These are phyloP conservation scores for Crotalus horridus DNA, from an alignment of 2,113 vertebrate genomes.

Conservation along the genomic window DNA sequence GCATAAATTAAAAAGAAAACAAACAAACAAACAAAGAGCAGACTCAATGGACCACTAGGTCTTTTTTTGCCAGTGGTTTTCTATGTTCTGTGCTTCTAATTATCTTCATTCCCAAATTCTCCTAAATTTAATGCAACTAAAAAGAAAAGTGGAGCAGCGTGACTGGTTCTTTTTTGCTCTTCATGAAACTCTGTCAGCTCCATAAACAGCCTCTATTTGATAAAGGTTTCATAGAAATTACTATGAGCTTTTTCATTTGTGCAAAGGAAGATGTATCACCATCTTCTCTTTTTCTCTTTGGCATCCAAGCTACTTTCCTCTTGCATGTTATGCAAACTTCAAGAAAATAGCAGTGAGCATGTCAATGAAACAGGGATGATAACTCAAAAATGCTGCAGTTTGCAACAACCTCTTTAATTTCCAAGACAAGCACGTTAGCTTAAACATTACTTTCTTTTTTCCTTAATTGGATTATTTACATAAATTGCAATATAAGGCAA, in stretches of 20 bases:
- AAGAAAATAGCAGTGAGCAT: conserved; percentile 38
- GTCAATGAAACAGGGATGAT: conserved; percentile 31
- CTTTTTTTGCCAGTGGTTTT: neutral
- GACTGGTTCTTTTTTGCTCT: neutral
- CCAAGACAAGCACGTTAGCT: conserved; percentile 52
- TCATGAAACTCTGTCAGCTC: conserved; percentile 21
- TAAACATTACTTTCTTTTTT: conserved; percentile 50
- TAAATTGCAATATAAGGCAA: conserved; percentile 77
- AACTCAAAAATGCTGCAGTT: conserved; percentile 25
- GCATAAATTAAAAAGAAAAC: neutral
- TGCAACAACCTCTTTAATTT: conserved; percentile 46
- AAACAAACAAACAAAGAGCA: neutral
- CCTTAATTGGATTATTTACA: conserved; percentile 83
- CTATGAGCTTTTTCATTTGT: conserved; percentile 54
- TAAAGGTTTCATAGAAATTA: conserved; percentile 41
- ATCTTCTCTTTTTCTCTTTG: conserved; percentile 20
- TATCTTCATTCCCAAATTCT: conserved; percentile 18
- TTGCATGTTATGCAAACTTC: conserved; percentile 41
- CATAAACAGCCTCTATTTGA: conserved; percentile 30
- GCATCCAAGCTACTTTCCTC: conserved; percentile 27
- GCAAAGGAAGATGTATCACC: conserved; percentile 27
- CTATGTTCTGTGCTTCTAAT: neutral
- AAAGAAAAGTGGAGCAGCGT: conserved; percentile 1
- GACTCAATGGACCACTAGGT: neutral
- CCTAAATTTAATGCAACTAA: neutral